phyloP scores from a whole-genome alignment of 2,888 invertebrate genomes.

The Steinernema scapterisci region DNA sequence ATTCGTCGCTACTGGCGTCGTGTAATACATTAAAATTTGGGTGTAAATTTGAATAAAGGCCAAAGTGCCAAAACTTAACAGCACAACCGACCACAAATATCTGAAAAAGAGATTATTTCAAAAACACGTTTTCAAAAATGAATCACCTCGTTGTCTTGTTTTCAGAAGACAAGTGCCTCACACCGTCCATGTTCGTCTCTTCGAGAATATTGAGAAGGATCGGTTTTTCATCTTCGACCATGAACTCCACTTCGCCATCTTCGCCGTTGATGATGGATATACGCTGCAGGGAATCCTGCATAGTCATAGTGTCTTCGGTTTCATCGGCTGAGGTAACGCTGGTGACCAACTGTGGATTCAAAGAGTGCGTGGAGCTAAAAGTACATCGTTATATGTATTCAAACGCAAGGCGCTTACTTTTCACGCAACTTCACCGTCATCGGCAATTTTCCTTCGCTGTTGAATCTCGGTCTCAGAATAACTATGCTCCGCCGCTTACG shows the following conservation, averaged over 20 bases:
- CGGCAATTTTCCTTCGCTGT: constrained; percentile 16
- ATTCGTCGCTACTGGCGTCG: constrained; percentile 59
- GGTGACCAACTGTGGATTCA: constrained; percentile 17
- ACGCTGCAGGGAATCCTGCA: constrained; percentile 13
- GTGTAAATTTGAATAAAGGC: constrained; percentile 59
- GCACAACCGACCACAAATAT: constrained; percentile 53
- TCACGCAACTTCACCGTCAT: constrained; percentile 17
- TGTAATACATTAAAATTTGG: constrained; percentile 46
- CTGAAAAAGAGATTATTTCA: neutral
- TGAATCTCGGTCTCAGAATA: neutral
- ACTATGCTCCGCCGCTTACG: constrained; percentile 8
- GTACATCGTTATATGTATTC: neutral
- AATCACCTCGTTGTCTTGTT: constrained; percentile 48
- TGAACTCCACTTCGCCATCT: constrained; percentile 43
- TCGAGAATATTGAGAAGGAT: constrained; percentile 55
- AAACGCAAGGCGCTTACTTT: neutral
- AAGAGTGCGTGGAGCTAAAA: constrained; percentile 21
- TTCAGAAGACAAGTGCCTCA: constrained; percentile 56
- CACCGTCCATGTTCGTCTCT: constrained; percentile 65
- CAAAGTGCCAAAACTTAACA: constrained; percentile 55
- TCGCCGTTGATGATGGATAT: constrained; percentile 25
- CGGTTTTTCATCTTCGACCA: constrained; percentile 42
- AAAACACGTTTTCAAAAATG: neutral
- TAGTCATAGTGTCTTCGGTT: neutral
- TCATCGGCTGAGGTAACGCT: constrained; percentile 12